phyloP scores from a whole-genome alignment of 2,888 invertebrate genomes.

The Pyrrhia umbra region DNA sequence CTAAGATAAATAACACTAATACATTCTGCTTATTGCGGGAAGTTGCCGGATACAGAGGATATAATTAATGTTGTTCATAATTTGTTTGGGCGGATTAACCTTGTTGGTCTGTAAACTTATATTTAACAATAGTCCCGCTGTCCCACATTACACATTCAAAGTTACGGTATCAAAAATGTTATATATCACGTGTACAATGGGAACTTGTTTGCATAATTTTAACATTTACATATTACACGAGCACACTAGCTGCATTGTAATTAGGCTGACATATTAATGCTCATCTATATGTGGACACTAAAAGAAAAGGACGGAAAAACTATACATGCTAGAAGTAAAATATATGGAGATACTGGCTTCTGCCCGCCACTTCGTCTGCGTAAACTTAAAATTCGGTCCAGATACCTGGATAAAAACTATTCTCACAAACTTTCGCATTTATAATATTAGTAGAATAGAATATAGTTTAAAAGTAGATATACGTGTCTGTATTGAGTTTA shows the following conservation, averaged over 20 bases:
- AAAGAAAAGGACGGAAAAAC: background rate
- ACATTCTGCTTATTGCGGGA: conserved; percentile 89
- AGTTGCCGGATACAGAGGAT: conserved; percentile 88
- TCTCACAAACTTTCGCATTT: too few species aligned
- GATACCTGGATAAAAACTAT: too few species aligned
- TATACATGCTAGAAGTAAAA: background rate
- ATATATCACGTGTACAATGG: conserved; percentile 39
- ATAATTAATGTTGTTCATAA: conserved; percentile 89
- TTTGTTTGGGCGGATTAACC: conserved; percentile 88
- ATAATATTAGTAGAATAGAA: too few species aligned
- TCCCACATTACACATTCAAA: conserved; percentile 75
- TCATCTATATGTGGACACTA: background rate
- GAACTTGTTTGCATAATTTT: conserved; percentile 51
- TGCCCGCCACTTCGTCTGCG: too few species aligned
- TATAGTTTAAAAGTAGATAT: too few species aligned
- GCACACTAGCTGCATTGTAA: conserved; percentile 12
- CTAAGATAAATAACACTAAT: conserved; percentile 90
- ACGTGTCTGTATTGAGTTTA: background rate
- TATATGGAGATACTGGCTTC: too few species aligned
- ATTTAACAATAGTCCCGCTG: conserved; percentile 79
- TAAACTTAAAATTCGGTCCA: too few species aligned
- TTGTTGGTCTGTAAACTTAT: conserved; percentile 82
- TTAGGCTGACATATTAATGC: conserved; percentile 12
- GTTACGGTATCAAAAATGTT: conserved; percentile 58
- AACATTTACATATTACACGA: conserved; percentile 20